These are phyloP conservation scores for Rhopalosiphum padi DNA, from an alignment of 1,140 invertebrate species.

Conservation along the genomic window DNA sequence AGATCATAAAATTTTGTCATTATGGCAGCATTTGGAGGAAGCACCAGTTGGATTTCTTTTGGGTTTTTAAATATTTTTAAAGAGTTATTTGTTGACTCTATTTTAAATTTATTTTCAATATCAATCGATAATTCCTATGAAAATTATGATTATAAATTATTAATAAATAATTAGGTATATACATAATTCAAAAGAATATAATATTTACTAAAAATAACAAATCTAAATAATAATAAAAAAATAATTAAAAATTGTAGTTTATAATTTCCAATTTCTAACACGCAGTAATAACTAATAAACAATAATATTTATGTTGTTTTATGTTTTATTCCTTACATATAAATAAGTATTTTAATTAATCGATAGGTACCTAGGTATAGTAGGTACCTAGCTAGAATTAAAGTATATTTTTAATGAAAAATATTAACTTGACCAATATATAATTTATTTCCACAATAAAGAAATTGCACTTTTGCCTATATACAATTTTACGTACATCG, in stretches of 20 bases:
- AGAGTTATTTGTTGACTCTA: not conserved
- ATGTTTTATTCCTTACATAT: not conserved
- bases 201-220: not conserved
- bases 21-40: conserved; percentile 71
- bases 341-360: not conserved
- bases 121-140: conserved; percentile 18
- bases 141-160: not conserved
- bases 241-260: not conserved
- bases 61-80: not conserved
- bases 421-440: not conserved
- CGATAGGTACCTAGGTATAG: not conserved
- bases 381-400: not conserved
- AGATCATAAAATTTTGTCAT: conserved; percentile 76
- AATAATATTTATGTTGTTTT: not conserved
- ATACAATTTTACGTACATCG: not conserved
- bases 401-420: not conserved
- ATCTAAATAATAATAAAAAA: not conserved
- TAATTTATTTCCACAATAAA: not conserved
- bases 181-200: not conserved
- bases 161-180: not conserved
- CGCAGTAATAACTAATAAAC: not conserved
- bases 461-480: not conserved
- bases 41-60: conserved; percentile 68
- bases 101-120: conserved; percentile 5
- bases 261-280: not conserved